A percentile compares a stretch with the other conserved stretches of the same genome.
phyloP scores from a whole-genome alignment of 2,888 invertebrate genomes.

The Nomada flava region DNA sequence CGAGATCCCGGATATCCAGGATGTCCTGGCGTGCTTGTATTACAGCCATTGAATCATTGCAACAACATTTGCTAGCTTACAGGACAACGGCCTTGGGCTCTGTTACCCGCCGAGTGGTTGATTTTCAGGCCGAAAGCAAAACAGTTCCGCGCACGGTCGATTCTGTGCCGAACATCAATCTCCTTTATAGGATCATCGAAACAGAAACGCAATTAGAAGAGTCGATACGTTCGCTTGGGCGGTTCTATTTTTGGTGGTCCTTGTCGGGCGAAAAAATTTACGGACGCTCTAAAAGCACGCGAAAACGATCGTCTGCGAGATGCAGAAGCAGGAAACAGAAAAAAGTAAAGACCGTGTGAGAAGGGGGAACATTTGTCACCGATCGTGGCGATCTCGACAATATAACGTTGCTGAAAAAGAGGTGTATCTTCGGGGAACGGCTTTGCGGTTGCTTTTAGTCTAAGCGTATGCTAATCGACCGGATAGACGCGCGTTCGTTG shows the following conservation, averaged over 20 bases:
- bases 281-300: no score
- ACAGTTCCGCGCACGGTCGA: not conserved
- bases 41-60: slow-evolving; percentile 9
- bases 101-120: not conserved
- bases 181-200: no score
- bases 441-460: slow-evolving; percentile 1
- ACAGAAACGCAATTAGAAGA: no score
- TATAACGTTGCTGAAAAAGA: not conserved
- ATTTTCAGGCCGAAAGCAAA: not conserved
- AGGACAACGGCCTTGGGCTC: slow-evolving; percentile 5
- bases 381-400: not conserved
- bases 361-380: not conserved
- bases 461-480: slow-evolving; percentile 35
- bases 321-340: not conserved
- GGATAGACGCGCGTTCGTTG: slow-evolving; percentile 27
- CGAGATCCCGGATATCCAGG: slow-evolving; percentile 35
- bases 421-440: not conserved
- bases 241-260: no score
- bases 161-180: not conserved
- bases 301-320: no score
- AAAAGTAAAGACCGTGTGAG: not conserved
- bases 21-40: slow-evolving; percentile 24
- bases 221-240: no score
- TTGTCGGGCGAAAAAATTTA: no score
- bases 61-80: not conserved